Conservation (phyloP, 92 coral and sea anemone genomes). For the Palythoa heliodiscus region DNA sequence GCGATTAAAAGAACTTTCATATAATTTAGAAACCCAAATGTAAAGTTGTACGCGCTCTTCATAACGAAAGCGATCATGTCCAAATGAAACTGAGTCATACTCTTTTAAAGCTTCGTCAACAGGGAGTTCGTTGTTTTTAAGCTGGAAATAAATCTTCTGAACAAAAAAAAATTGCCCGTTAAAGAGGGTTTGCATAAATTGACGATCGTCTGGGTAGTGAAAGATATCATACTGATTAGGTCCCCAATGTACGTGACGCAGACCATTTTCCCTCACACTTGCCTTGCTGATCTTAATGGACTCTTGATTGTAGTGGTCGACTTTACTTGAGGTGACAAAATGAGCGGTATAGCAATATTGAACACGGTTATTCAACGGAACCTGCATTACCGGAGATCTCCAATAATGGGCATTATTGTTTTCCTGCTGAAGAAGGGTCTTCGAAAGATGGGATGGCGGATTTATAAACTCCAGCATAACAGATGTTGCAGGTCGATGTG, state of each 20-base stretch:
- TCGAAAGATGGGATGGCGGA: neutral
- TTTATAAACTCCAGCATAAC: conserved; percentile 9
- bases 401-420: conserved; percentile 43
- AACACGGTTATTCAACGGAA: conserved; percentile 23
- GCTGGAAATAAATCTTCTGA: conserved; percentile 39
- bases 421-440: conserved; percentile 20
- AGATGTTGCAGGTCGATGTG: neutral
- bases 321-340: conserved; percentile 14
- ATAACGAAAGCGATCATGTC: neutral
- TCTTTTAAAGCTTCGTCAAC: conserved; percentile 49
- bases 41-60: conserved; percentile 1
- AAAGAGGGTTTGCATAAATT: conserved; percentile 20
- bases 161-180: conserved; percentile 65
- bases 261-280: neutral
- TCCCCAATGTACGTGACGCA: neutral
- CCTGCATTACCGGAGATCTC: conserved; percentile 33
- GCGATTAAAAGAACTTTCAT: neutral
- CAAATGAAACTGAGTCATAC: conserved; percentile 68
- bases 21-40: conserved; percentile 36
- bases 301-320: neutral
- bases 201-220: conserved; percentile 7
- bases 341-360: conserved; percentile 56
- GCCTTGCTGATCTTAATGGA: neutral
- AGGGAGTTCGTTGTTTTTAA: neutral
- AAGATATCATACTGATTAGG: conserved; percentile 69